Evolutionary conservation across 2,113 vertebrate genomes (phyloP), one percentile per base, ranked within the genome.

Genomic region (Shinisaurus crocodilurus): DNA sequence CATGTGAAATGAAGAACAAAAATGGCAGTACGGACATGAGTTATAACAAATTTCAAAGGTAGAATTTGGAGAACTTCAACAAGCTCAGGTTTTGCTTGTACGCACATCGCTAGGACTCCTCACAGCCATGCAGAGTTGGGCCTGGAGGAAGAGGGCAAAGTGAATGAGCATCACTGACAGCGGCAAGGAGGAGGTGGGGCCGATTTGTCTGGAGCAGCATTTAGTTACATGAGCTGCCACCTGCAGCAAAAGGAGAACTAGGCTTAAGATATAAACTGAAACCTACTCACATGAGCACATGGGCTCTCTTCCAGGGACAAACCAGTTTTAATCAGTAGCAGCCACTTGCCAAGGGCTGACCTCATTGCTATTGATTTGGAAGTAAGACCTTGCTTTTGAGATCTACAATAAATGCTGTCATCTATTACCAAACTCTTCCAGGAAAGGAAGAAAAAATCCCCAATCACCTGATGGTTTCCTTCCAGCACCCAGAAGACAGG

Each of bases 401-500:
- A 85, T 54, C 74, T 85, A 69, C 89, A 90, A 70, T 85, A 86
- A 90, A 90, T 86, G 74, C 48, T 80, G 83, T 85, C 89, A 90
- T 86, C 45, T 80, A 83, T 90, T 90, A 85, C 75, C 83, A 90
- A 90, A 70, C 60, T 43, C 83, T 57, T 90, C 89, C 82, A 86
- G 89, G 65, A 86, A 90, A 69, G 82, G 40, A 74, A 74, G 75
- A 60, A 57, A 34, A 40, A 83, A 45, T 27, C 43, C 75, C 67
- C 70, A 91, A 90, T 43, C 77, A 40, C 72, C 70, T 84, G 82
- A 84, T 57, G 90, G 29, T 13, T 90, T 63, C 90, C 82, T 37
- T 91, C 25, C 79, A 67, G 25, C 10, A 88, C 0, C 54, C 45
- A 74, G 40, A n/a, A 63, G 67, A 63, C 90, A 91, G 63, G 45